Evolutionary conservation across 2,113 vertebrate species (phyloP).

Genomic region (Macrotus californicus): DNA sequence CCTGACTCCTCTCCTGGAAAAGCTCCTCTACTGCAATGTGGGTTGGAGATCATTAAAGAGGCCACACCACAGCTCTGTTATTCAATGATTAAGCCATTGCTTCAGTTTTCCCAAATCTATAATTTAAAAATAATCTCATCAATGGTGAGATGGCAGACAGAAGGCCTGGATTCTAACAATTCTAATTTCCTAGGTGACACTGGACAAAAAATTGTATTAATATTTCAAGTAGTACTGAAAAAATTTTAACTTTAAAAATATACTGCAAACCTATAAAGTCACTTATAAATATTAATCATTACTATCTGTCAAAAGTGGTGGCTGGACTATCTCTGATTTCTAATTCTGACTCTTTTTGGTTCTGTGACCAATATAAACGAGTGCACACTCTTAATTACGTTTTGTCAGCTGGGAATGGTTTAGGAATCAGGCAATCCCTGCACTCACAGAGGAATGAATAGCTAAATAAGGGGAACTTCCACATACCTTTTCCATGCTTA

Average conservation of each 20-base stretch:
- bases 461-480: neutral
- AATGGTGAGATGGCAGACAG: neutral
- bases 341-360: constrained; percentile 25
- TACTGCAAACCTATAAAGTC: neutral
- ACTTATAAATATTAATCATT: constrained; percentile 44
- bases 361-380: constrained; percentile 19
- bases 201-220: constrained; percentile 6
- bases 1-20: neutral
- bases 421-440: constrained; percentile 19
- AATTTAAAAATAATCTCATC: neutral
- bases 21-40: neutral
- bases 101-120: neutral
- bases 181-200: neutral
- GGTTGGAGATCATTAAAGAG: neutral
- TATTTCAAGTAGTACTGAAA: constrained; percentile 14
- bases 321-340: neutral
- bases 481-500: neutral
- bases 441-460: constrained; percentile 9
- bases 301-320: constrained; percentile 22
- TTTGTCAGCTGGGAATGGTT: constrained; percentile 5
- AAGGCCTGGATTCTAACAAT: constrained; percentile 6
- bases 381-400: neutral
- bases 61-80: neutral
- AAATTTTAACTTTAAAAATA: constrained; percentile 26
- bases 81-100: neutral